Evolutionary conservation across 1,140 invertebrate species (phyloP), one percentile per base, ranked within the genome.

Genomic region (Maconellicoccus hirsutus): DNA sequence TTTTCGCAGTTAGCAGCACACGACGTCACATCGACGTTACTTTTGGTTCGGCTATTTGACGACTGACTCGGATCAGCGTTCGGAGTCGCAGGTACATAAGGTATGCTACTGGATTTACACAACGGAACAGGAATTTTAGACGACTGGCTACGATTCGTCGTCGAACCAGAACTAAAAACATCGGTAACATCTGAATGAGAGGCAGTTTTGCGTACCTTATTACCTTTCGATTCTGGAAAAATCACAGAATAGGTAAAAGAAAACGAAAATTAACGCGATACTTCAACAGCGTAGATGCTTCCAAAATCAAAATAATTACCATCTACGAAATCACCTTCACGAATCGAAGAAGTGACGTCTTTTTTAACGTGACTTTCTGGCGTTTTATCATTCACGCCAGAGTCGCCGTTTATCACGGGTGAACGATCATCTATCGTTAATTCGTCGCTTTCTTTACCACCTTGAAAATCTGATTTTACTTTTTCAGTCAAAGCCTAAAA

Each of bases 71-170:
- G 16, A 66, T 66, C 25, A 23, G 61, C 4, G 10, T 66, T 26
- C 19, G 16, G 3, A 66, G 22, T 16, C 4, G 10, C 25, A 14
- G 61, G 61, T 23, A 66, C 61, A 66, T 66, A 22, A 2, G 61
- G 25, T 16, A 66, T 66, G 16, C 61, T 66, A 26, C 25, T 66
- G 6, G 61, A 66, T 66, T 66, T 66, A 66, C 25, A 14, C 61
- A 66, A 19, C 25, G 61, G 61, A 25, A 66, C 61, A 16, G 61
- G 61, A 25, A 66, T 66, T 66, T 66, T 66, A 19, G 61, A 66
- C 10, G 21, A 26, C 61, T 23, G 61, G 2, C 3, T 66, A 25
- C 61, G 19, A 23, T 19, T 25, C 7, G 19, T 16, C 61, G 61
- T 4, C 10, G 21, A 25, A 16, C 22, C 21, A 25, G 61, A 66